Conservation (phyloP, 2,113 vertebrate species). For the Grammomys dolichurus region DNA sequence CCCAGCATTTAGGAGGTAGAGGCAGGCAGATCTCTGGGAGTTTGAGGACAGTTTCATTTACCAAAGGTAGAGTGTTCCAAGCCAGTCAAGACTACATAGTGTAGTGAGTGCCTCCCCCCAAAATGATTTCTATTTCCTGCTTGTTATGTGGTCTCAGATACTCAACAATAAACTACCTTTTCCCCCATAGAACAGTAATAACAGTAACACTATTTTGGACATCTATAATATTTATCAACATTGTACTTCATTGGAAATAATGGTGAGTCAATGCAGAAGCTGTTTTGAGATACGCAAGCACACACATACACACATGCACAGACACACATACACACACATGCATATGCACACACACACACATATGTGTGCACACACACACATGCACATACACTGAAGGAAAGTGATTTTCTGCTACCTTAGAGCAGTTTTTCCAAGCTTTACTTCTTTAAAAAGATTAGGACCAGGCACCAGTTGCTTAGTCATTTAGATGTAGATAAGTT, state of each 20-base stretch:
- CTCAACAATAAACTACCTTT: background rate
- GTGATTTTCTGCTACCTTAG: background rate
- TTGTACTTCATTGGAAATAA: conserved; percentile 33
- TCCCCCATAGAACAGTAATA: background rate
- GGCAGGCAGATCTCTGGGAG: background rate
- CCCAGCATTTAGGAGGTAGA: background rate
- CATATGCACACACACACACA: background rate
- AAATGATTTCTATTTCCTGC: background rate
- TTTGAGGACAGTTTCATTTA: background rate
- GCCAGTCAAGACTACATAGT: background rate
- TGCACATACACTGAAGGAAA: background rate
- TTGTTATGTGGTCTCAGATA: conserved; percentile 7
- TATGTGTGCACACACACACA: background rate
- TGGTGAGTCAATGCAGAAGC: conserved; percentile 29
- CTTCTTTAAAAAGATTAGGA: conserved; percentile 3
- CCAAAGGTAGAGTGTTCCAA: background rate
- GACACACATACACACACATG: background rate
- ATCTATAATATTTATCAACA: conserved; percentile 30
- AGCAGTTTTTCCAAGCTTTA: background rate
- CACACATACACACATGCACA: background rate
- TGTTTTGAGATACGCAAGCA: background rate
- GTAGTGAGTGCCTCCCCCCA: background rate
- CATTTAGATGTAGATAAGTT: background rate
- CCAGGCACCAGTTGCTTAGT: conserved; percentile 14
- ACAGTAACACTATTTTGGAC: conserved; percentile 31